phyloP scores from a whole-genome alignment of 23 tunicate species.

The Ascidia mentula region DNA sequence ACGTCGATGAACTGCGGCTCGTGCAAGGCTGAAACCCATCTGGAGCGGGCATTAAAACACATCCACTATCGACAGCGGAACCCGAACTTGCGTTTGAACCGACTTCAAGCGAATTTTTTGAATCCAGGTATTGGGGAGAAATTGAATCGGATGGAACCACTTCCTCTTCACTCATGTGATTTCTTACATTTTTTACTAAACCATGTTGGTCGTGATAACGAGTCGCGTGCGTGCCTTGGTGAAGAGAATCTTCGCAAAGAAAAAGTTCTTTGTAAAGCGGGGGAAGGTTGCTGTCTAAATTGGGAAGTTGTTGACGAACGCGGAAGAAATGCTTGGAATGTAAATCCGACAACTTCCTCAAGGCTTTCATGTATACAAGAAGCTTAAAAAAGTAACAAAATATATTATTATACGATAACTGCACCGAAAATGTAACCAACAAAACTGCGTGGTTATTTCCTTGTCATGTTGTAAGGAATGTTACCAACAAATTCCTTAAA shows the following conservation, averaged over 20 bases:
- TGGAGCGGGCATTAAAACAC: constrained; percentile 2
- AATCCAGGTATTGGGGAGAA: constrained; percentile 1
- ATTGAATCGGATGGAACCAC: not conserved
- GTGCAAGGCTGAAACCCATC: constrained; percentile 11
- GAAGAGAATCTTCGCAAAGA: constrained; percentile 10
- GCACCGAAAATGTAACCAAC: too few species aligned
- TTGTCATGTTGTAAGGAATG: too few species aligned
- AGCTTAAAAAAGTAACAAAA: not conserved
- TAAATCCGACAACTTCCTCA: constrained; percentile 1
- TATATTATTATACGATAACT: too few species aligned
- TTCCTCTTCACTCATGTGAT: not conserved
- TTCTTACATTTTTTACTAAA: not conserved
- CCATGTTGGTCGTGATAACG: not conserved
- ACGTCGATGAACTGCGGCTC: constrained; percentile 29
- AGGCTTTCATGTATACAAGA: constrained; percentile 3
- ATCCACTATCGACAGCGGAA: constrained; percentile 14
- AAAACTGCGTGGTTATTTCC: too few species aligned
- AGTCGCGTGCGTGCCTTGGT: not conserved
- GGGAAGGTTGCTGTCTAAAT: constrained; percentile 19
- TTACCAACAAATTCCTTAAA: too few species aligned
- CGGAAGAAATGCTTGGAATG: constrained; percentile 29
- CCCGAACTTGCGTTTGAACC: constrained; percentile 26
- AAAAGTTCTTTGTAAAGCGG: constrained; percentile 59
- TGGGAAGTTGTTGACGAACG: not conserved
- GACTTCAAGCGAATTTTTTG: not conserved